Conservation (phyloP, 2,888 invertebrate species). For the Latrodectus hesperus region DNA sequence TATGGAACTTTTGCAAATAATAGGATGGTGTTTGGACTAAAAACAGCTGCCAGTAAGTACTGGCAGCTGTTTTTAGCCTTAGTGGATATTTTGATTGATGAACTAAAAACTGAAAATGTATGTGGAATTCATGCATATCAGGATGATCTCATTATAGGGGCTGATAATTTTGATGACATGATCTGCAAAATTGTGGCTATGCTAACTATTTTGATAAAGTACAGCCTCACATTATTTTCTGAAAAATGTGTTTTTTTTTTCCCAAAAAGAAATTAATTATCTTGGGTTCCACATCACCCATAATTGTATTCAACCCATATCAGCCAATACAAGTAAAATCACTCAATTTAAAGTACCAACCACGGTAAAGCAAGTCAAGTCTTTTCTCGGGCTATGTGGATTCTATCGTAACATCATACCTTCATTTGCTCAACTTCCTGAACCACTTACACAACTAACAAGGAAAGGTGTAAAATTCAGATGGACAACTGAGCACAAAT, state of each 20-base stretch:
- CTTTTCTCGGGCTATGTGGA: slow-evolving; percentile 16
- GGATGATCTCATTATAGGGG: slow-evolving; percentile 2
- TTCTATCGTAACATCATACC: slow-evolving; percentile 27
- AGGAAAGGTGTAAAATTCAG: not conserved
- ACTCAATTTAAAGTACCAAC: not conserved
- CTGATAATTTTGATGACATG: not conserved
- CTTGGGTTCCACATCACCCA: slow-evolving; percentile 13
- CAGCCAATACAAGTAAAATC: slow-evolving; percentile 10
- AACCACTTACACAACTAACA: not conserved
- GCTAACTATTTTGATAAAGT: not conserved
- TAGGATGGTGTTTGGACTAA: slow-evolving; percentile 11
- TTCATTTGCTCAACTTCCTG: not conserved
- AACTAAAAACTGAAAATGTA: not conserved
- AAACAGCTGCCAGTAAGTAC: slow-evolving; percentile 13
- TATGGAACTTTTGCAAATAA: slow-evolving; percentile 28
- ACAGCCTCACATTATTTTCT: slow-evolving; percentile 7
- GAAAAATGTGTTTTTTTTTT: not conserved
- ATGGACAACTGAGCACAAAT: not conserved
- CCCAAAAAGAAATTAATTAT: slow-evolving; percentile 5
- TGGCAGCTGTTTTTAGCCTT: slow-evolving; percentile 25
- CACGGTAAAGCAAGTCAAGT: not conserved
- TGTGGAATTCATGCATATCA: not conserved
- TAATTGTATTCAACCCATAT: not conserved
- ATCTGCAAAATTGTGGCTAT: not conserved
- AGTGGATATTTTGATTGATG: slow-evolving; percentile 5